A percentile compares a stretch with the other conserved stretches of the same genome.
These are phyloP conservation scores for Macrosteles quadrilineatus DNA, from an alignment of 1,140 invertebrate genomes.

Conservation along the genomic window DNA sequence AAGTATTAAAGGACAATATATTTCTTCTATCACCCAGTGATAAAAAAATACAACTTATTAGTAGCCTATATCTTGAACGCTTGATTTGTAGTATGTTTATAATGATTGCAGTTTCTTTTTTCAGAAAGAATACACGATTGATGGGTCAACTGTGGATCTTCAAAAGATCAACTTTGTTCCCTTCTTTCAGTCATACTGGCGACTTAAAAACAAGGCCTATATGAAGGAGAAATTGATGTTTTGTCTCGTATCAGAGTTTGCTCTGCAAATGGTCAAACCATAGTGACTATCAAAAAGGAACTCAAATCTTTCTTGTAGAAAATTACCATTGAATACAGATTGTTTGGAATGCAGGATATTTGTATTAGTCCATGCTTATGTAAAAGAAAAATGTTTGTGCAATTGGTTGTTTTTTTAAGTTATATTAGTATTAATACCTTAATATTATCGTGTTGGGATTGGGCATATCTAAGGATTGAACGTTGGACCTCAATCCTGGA, in stretches of 20 bases:
- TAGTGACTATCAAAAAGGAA: too few relatives aligned
- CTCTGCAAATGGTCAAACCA: background rate
- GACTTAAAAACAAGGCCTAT: background rate
- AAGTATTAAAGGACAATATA: background rate
- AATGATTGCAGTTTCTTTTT: too few relatives aligned
- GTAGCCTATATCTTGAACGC: background rate
- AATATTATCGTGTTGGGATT: too few relatives aligned
- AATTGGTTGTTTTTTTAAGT: too few relatives aligned
- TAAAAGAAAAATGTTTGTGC: too few relatives aligned
- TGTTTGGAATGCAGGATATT: too few relatives aligned
- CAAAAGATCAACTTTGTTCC: background rate
- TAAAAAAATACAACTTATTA: background rate
- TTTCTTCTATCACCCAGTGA: background rate
- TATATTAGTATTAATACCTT: too few relatives aligned
- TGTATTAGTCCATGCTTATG: too few relatives aligned
- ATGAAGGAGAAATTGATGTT: constrained; percentile 1
- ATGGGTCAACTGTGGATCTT: background rate
- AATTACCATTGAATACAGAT: too few relatives aligned
- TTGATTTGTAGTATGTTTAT: background rate
- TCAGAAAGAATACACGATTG: background rate
- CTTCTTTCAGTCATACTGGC: background rate
- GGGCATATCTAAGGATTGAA: too few relatives aligned
- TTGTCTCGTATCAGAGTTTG: background rate
- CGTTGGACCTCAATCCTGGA: too few relatives aligned
- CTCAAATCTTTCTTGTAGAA: too few relatives aligned